Evolutionary conservation across 2,888 invertebrate genomes (phyloP), one percentile per base, ranked within the genome.

Genomic region (Trilocha varians): DNA sequence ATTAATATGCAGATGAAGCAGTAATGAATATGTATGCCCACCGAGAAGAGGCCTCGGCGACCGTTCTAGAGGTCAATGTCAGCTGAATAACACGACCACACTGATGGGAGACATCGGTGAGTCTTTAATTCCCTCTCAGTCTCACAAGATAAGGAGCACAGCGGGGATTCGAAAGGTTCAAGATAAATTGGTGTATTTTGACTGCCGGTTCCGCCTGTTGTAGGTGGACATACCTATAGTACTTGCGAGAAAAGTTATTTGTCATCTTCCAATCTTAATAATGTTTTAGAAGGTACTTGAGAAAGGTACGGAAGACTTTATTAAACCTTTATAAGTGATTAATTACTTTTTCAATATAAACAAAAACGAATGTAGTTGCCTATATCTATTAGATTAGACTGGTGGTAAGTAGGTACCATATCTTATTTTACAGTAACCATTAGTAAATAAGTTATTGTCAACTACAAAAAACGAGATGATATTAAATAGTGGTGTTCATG

Each of bases 41-140:
- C 57, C 52, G 64, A 75, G 72, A 71, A 57, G 75, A 75, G 67
- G 70, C 71, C 71, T 71, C 67, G 55, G 42, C 66, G 67, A 65
- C 68, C 69, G 70, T 59, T 63, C 62, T 64, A 68, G 77, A 70
- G 80, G 79, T 80, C 80, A 82, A 78, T 80, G 79, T 78, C 78
- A 71, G 65, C 53, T 54, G 59, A 65, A 66, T 60, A 61, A 62
- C 48, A 53, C 61, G 59, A 55, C 71, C 69, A 69, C 32, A 58
- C 36, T 49, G 60, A 34, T 44, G 9, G 59, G 69, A 70, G 43
- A 69, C 58, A 56, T 56, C 45, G 48, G 49, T 44, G 49, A 56
- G 57, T 52, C 53, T 55, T 58, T 48, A 48, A 55, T 52, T 60
- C 53, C 62, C 61, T 62, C 61, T 61, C 59, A 59, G 57, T 52